A percentile compares a stretch with the other conserved stretches of the same genome.
phyloP scores from a whole-genome alignment of 2,113 vertebrate species.

The Notechis scutatus region DNA sequence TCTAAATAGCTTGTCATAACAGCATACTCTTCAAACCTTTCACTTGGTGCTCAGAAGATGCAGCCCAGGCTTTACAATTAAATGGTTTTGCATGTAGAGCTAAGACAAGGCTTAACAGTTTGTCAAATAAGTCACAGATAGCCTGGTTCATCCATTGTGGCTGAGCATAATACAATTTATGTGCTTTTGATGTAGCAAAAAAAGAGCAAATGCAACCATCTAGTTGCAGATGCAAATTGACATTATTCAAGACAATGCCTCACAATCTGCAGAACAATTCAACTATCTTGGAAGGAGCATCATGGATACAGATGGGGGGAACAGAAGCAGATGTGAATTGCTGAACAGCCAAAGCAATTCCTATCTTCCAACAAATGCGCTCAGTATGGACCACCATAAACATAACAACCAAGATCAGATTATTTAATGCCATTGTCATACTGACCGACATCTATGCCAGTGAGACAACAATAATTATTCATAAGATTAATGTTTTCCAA shows the following conservation, averaged over 20 bases:
- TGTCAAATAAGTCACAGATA: neutral
- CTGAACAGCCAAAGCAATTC: neutral
- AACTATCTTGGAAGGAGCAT: neutral
- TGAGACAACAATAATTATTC: no score
- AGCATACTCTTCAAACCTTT: neutral
- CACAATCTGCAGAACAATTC: neutral
- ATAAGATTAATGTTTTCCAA: no score
- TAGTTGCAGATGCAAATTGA: neutral
- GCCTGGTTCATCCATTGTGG: neutral
- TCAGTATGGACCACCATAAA: no score
- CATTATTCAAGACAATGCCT: neutral
- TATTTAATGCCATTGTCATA: no score
- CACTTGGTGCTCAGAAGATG: neutral
- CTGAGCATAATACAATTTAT: neutral
- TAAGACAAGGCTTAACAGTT: neutral
- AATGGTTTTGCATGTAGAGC: neutral
- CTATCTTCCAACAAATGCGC: neutral
- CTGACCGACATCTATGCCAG: no score
- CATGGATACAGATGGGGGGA: neutral
- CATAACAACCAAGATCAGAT: no score
- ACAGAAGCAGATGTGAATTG: neutral
- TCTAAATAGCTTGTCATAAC: neutral
- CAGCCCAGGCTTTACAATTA: neutral
- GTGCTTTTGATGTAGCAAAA: neutral
- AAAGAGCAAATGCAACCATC: neutral